These are phyloP conservation scores for Drosophila lowei DNA, from an alignment of 1,140 invertebrate species.

Conservation along the genomic window DNA sequence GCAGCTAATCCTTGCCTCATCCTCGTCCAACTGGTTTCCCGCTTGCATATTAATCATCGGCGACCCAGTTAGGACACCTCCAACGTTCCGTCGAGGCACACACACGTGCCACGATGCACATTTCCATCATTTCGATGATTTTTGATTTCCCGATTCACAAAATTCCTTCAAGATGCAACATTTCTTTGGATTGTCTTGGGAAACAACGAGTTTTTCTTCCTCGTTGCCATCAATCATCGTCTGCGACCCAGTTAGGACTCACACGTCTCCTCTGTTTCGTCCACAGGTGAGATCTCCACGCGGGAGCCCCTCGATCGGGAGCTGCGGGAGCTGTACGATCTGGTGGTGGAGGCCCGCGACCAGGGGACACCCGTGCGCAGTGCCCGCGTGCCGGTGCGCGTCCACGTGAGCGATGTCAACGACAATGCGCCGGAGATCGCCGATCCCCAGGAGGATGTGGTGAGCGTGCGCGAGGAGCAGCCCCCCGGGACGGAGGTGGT, in stretches of 20 bases:
- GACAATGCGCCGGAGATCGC: constrained; percentile 95
- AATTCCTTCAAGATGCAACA: too few relatives aligned
- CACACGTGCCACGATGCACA: too few relatives aligned
- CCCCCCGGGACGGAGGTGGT: constrained; percentile 93
- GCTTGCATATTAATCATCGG: constrained; percentile 55
- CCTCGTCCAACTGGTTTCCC: constrained; percentile 49
- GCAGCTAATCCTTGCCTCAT: constrained; percentile 67
- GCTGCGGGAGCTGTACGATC: constrained; percentile 88
- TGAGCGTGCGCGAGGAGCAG: constrained; percentile 94
- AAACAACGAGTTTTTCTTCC: too few relatives aligned
- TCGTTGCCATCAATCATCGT: too few relatives aligned
- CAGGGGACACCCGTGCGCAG: constrained; percentile 91
- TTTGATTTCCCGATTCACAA: too few relatives aligned
- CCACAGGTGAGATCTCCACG: constrained; percentile 92
- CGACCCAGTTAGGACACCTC: constrained; percentile 57
- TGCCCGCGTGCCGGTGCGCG: constrained; percentile 88
- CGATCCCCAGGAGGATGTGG: constrained; percentile 93
- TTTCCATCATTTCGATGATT: too few relatives aligned
- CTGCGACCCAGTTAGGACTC: neutral
- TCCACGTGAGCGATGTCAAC: constrained; percentile 93
- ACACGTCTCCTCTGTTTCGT: constrained; percentile 34
- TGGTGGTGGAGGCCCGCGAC: constrained; percentile 93
- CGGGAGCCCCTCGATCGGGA: constrained; percentile 93
- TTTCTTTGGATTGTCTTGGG: too few relatives aligned
- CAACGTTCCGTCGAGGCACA: too few relatives aligned